Conservation (phyloP, 2,113 vertebrate genomes). For the Calyptomena viridis region DNA sequence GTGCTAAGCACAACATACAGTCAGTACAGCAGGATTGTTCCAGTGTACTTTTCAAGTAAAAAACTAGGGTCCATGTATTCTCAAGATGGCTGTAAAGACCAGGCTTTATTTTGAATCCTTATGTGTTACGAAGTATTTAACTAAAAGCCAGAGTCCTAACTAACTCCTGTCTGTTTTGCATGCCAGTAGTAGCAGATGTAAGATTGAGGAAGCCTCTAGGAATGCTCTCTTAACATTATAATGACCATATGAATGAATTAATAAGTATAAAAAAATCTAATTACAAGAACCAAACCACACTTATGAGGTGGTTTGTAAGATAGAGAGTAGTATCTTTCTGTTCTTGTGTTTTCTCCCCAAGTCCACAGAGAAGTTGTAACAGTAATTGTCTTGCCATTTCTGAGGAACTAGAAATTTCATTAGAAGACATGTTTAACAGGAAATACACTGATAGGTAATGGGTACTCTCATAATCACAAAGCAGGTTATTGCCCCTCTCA, state of each 20-base stretch:
- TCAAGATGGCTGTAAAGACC: background rate
- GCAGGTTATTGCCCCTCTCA: background rate
- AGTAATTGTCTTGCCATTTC: fast-evolving
- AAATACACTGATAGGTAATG: background rate
- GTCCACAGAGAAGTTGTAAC: background rate
- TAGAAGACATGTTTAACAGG: background rate
- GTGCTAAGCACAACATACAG: fast-evolving
- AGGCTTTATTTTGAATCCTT: background rate
- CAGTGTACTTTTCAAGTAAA: background rate
- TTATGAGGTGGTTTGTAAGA: background rate
- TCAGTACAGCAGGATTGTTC: background rate
- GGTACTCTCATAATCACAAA: background rate
- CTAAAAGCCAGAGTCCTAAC: background rate
- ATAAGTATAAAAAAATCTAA: background rate
- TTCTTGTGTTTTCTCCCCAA: background rate
- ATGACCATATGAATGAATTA: background rate
- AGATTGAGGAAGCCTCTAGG: background rate
- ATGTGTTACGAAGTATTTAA: background rate
- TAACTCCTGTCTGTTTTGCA: background rate
- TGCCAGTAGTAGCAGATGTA: background rate
- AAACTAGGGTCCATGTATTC: background rate
- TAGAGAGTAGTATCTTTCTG: background rate
- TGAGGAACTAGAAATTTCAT: background rate
- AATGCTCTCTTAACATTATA: background rate
- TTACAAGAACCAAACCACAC: background rate